A percentile compares a stretch with the other conserved stretches of the same genome.
These are phyloP conservation scores for Pegoplata infirma DNA, from an alignment of 2,888 invertebrate species.

Conservation along the genomic window DNA sequence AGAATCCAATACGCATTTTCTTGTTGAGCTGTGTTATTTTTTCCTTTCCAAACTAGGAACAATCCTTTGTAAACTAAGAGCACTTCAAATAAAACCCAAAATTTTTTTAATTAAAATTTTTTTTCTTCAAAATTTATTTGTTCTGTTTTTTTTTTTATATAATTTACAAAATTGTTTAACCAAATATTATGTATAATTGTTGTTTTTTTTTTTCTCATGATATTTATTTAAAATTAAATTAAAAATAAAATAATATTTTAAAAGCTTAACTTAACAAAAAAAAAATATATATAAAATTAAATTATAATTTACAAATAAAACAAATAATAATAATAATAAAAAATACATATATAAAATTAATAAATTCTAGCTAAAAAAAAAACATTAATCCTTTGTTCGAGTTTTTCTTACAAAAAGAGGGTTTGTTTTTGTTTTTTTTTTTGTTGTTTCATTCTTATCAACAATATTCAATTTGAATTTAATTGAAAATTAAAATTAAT, in stretches of 20 bases:
- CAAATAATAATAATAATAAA: slow-evolving; percentile 55
- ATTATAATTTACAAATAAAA: slow-evolving; percentile 61
- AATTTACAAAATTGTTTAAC: slow-evolving; percentile 64
- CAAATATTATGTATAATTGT: slow-evolving; percentile 40
- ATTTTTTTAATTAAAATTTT: slow-evolving; percentile 1
- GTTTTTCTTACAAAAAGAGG: slow-evolving; percentile 42
- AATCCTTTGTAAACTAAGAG: no score
- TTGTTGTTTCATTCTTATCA: no score
- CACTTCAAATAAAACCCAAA: not conserved
- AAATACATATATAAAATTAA: slow-evolving; percentile 66
- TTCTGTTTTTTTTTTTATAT: no score
- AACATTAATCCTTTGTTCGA: slow-evolving; percentile 35
- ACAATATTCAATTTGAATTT: slow-evolving; percentile 56
- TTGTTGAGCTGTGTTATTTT: no score
- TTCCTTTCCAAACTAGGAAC: no score
- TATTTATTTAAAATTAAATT: slow-evolving; percentile 61
- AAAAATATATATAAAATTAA: slow-evolving; percentile 57
- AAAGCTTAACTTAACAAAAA: slow-evolving; percentile 67
- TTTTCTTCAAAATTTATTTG: not conserved
- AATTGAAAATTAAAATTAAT: slow-evolving; percentile 62
- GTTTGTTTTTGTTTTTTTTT: slow-evolving; percentile 21
- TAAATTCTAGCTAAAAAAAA: slow-evolving; percentile 63
- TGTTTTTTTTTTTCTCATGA: slow-evolving; percentile 1
- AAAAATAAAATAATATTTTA: slow-evolving; percentile 64
- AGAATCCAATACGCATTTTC: no score